Evolutionary conservation across 2,113 vertebrate species (phyloP), one percentile per base, ranked within the genome.

Genomic region (Rafetus swinhoei): DNA sequence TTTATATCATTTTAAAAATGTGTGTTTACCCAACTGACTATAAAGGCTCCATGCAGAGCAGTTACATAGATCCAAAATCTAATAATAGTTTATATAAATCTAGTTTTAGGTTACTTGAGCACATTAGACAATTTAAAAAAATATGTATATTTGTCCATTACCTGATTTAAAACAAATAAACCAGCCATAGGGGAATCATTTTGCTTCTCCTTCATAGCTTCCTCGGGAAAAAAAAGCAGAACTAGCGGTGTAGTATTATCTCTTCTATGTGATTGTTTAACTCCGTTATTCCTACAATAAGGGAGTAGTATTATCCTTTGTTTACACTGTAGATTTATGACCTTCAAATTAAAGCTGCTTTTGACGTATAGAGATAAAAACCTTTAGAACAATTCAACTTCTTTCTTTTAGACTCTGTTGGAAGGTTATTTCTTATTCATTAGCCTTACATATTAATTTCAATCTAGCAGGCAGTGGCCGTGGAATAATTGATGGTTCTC

Each of bases 31-130:
- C 86, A 95, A 27, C 32, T 92, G 90, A 94, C 94, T 91, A 53
- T 96, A 94, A 97, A 94, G 83, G 8, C 93, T 95, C 84, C 93
- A 94, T 56, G 88, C 90, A 94, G 97, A 91, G 95, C 82, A 91
- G 86, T 96, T 91, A 87, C 10, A 90, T 86, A 85, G 45, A 94
- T 87, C 55, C 62, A 96, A 79, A 92, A 89, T 29, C 53, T 82
- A 93, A 91, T 88, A 89, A 91, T 9, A 2, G 85, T 82, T 90
- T 82, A 57, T 53, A 91, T 92, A 93, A 92, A 96, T 91, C 91
- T 90, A 87, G 57, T 93, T 90, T 81, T 57, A 80, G 93, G 62
- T 80, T 27, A 93, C 88, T 10, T 50, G 57, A 95, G 82, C 82
- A 45, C 72, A 91, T 82, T 79, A 92, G 72, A 80, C 59, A 32